These are phyloP conservation scores for Lithodes maja DNA, from an alignment of 2,888 invertebrate species.

Conservation along the genomic window DNA sequence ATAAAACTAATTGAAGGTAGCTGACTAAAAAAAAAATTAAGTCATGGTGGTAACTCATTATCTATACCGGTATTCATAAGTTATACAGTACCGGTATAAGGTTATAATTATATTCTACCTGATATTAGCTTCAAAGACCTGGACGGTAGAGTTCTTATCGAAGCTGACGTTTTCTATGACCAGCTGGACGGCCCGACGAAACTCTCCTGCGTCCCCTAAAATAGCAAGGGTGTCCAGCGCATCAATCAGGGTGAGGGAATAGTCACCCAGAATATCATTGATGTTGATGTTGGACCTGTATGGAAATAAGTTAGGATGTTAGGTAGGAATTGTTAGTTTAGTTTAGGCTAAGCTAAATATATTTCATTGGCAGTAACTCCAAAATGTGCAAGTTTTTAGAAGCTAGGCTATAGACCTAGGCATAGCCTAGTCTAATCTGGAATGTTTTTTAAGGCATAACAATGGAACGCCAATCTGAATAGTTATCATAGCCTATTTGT, in stretches of 20 bases:
- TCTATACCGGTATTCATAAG: too few relatives aligned
- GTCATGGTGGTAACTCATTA: too few relatives aligned
- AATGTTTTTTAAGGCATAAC: too few relatives aligned
- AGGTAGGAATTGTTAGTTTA: background rate
- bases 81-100: background rate
- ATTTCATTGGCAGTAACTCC: background rate
- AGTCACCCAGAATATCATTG: conserved; percentile 81
- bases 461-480: too few relatives aligned
- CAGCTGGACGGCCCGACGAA: conserved; percentile 78
- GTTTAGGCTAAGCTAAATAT: background rate
- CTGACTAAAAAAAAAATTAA: too few relatives aligned
- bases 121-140: conserved; percentile 82
- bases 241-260: conserved; percentile 79
- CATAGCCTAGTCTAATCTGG: too few relatives aligned
- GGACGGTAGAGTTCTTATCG: conserved; percentile 79
- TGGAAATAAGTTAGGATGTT: background rate
- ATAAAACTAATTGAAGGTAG: too few relatives aligned
- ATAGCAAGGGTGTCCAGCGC: conserved; percentile 79
- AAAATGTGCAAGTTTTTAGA: too few relatives aligned
- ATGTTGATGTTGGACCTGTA: conserved; percentile 79
- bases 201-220: conserved; percentile 79
- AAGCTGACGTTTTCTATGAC: conserved; percentile 79
- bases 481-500: too few relatives aligned
- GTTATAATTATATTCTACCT: conserved; percentile 72
- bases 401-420: too few relatives aligned